These are phyloP conservation scores for Melipona beecheii DNA, from an alignment of 2,888 invertebrate species.

Conservation along the genomic window DNA sequence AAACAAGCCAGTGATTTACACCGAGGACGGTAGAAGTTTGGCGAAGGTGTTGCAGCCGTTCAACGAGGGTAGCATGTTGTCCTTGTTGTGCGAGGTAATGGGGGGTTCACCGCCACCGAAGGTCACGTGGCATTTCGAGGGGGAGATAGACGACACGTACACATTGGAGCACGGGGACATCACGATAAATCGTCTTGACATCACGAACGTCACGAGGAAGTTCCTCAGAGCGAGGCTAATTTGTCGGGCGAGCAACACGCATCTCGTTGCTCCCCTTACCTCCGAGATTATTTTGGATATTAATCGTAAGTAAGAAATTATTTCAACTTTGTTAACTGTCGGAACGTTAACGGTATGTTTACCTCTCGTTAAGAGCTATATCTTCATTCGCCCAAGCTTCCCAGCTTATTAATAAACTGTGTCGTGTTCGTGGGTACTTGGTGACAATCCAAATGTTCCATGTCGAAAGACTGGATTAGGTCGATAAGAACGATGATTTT, in stretches of 20 bases:
- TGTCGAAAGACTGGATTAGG: not conserved
- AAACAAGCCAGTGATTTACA: constrained; percentile 76
- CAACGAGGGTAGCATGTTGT: constrained; percentile 77
- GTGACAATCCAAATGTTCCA: not conserved
- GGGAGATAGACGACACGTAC: constrained; percentile 89
- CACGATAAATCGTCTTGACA: constrained; percentile 91
- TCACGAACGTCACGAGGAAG: constrained; percentile 89
- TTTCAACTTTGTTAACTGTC: not conserved
- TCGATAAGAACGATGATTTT: not conserved
- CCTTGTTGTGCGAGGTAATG: constrained; percentile 76
- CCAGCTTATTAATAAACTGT: not conserved
- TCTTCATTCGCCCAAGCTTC: not conserved
- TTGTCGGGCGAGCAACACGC: constrained; percentile 94
- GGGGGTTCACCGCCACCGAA: constrained; percentile 89
- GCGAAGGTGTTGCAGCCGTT: constrained; percentile 75
- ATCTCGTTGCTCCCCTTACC: constrained; percentile 89
- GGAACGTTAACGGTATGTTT: not conserved
- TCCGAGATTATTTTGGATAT: constrained; percentile 77
- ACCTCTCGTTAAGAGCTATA: not conserved
- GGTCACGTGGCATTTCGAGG: constrained; percentile 92
- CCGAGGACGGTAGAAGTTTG: constrained; percentile 66
- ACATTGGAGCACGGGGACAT: constrained; percentile 90
- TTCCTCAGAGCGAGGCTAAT: constrained; percentile 92
- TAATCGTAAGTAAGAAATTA: constrained; percentile 76
- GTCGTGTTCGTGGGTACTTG: not conserved